phyloP scores from a whole-genome alignment of 2,113 vertebrate species.

The Dendropsophus ebraccatus region DNA sequence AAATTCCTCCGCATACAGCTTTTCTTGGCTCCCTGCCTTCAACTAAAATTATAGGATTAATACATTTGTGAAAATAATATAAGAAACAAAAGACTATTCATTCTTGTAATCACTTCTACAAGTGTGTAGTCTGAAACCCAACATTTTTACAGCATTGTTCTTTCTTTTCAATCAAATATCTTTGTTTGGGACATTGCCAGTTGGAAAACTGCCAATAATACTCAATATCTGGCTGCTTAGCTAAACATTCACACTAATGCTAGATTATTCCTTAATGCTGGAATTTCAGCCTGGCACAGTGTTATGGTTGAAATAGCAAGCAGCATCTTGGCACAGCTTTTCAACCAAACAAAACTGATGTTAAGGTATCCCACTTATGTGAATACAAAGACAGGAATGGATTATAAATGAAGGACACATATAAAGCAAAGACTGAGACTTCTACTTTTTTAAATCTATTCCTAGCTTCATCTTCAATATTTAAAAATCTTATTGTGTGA shows the following conservation, averaged over 20 bases:
- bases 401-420: no score
- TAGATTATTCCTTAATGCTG: background rate
- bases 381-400: no score
- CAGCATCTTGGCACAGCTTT: background rate
- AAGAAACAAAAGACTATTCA: constrained; percentile 8
- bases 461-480: no score
- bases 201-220: background rate
- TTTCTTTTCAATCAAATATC: background rate
- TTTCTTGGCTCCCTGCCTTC: background rate
- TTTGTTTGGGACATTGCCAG: background rate
- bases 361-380: no score
- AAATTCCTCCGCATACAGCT: background rate
- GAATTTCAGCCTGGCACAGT: background rate
- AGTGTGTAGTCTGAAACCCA: background rate
- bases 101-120: background rate
- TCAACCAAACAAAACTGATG: background rate
- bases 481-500: no score
- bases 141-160: background rate
- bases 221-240: background rate
- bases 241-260: background rate
- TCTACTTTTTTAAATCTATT: no score
- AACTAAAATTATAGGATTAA: background rate
- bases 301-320: background rate
- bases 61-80: background rate
- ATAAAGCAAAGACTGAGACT: no score